Base-by-base conservation (phyloP, 2,888 invertebrate genomes). In the Orgyia antiqua region DNA sequence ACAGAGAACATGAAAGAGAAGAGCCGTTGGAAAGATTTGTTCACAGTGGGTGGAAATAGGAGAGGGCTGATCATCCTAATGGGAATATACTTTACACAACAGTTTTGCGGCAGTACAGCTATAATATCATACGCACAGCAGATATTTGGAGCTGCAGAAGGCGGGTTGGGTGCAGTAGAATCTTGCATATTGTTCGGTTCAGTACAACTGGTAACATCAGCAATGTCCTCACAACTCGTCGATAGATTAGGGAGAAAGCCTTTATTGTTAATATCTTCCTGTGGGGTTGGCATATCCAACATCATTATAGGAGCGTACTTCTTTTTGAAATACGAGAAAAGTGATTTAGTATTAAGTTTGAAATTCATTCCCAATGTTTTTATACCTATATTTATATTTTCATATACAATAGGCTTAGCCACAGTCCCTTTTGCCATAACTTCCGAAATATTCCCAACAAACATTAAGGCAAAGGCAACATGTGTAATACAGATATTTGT, bases 381-480 rank as follows among this genome's bases (percentile, higher is more conserved):
- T 51, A 79, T 90, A 55, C 87, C 89, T 15, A 74, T 87, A 41
- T 90, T 89, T 72, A 89, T 90, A 70, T 88, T 89, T 47, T 88
- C 88, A 19, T 90, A 89, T 36, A 88, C 89, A 2, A 77, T 90
- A 56, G 90, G 90, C 9, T 80, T 90, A 58, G 90, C 90, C 1
- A 89, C 90, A 2, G 80, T 90, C 45, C 90, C 90, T 13, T 90
- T 89, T 56, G 88, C 90, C 21, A 87, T 90, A 28, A 87, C 89
- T 23, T 89, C 89, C 2, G 91, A 91, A 68, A 80, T 91, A 57
- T 89, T 92, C 61, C 89, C 92, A 23, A 76, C 88, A 2, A 83
- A 89, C 46, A 90, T 89, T 11, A 88, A 91, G 53, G 89, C 91
- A 1, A 83, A 89, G 37, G 90, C 92, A 0, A 89, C 90, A 13